Evolutionary conservation across 2,888 invertebrate genomes (phyloP), one percentile per base, ranked within the genome.

Genomic region (Dryococelus australis): DNA sequence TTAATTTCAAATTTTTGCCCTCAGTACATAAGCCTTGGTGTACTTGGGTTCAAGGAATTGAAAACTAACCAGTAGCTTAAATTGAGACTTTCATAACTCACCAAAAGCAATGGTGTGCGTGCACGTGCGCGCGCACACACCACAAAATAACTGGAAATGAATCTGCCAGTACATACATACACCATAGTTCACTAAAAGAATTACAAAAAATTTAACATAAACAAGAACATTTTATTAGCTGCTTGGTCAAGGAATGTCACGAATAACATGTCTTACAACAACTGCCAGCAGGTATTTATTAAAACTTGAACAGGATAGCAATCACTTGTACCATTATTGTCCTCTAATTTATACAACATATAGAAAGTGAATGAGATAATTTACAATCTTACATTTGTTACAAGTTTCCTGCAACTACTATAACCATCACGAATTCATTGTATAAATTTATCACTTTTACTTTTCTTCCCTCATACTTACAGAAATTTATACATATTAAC

Each of bases 251-350:
- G 83, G 35, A 83, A 35, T 83, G 35, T 83, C 43, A 83, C 43
- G 35, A 83, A 83, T 35, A 28, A 83, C 83, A 83, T 83, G 16
- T 83, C 43, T 83, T 83, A 83, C 83, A 83, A 83, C 43, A 28
- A 83, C 83, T 83, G 83, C 83, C 83, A 83, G 83, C 83, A 83
- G 83, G 35, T 83, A 65, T 65, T 65, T 65, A 65, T 65, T 65
- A 65, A 65, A 65, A 65, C 16, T 65, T 65, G 65, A 65, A 65
- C 65, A 65, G 3, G 8, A 65, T 65, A 65, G 65, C 20, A 12
- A 8, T n/a, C 65, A 65, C 65, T 65, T 65, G 0, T n/a, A 65
- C 65, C 65, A 65, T 65, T 65, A 65, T 65, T 65, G 65, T 65
- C 65, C 65, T n/a, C 24, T 65, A 65, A 65, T 65, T 65, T n/a